A percentile compares a stretch with the other conserved stretches of the same genome.
These are phyloP conservation scores for Diprion similis DNA, from an alignment of 1,140 invertebrate species.

Conservation along the genomic window DNA sequence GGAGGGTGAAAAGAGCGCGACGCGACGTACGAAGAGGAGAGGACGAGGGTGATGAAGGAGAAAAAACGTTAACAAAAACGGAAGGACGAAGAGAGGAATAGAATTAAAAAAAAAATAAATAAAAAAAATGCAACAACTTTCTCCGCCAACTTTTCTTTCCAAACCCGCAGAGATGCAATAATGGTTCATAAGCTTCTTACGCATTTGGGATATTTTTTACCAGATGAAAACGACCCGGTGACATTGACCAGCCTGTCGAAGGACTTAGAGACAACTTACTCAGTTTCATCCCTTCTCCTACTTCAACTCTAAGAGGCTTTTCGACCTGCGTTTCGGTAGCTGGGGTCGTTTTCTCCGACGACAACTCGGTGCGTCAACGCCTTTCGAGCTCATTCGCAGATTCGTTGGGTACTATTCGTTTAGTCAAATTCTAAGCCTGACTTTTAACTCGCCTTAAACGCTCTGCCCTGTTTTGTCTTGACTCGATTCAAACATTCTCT, in stretches of 20 bases:
- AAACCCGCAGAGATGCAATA: constrained; percentile 32
- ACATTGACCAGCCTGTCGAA: constrained; percentile 43
- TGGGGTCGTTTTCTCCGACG: background rate
- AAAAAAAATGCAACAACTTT: constrained; percentile 21
- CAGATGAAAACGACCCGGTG: constrained; percentile 40
- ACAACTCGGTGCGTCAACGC: background rate
- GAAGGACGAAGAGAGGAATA: background rate
- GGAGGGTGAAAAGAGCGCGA: background rate
- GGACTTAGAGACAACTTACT: constrained; percentile 47
- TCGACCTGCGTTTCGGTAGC: background rate
- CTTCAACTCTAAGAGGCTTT: background rate
- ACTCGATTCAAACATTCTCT: too few species aligned
- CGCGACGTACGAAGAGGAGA: background rate
- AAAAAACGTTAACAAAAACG: too few species aligned
- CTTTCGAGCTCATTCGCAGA: background rate
- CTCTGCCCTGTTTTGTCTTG: too few species aligned
- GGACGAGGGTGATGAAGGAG: too few species aligned
- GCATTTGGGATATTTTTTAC: constrained; percentile 36
- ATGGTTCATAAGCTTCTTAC: constrained; percentile 43
- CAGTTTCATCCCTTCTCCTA: background rate
- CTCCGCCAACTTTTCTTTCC: constrained; percentile 35
- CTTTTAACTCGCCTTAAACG: too few species aligned
- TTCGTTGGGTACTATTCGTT: too few species aligned
- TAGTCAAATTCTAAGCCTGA: too few species aligned
- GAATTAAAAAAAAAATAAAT: background rate